Evolutionary conservation across 2,113 vertebrate species (phyloP), one percentile per base, ranked within the genome.

Genomic region (Hystrix brachyura): DNA sequence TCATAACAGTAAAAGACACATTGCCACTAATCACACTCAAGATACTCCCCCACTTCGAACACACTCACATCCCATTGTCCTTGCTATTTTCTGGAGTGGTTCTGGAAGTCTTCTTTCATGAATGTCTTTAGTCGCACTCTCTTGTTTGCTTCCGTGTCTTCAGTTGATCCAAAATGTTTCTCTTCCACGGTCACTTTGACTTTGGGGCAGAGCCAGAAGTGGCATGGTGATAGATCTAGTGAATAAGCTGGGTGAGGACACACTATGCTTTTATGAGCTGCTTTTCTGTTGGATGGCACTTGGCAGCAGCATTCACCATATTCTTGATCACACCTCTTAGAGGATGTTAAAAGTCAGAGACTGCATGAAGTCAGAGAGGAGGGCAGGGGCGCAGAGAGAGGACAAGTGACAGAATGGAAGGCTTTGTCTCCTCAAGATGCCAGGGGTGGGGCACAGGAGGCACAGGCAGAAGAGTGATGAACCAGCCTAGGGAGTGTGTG

Each of bases 311-410:
- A 69, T 34, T n/a, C 62, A 29, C 67, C 15, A 8, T n/a, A 14
- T n/a, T 69, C n/a, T 17, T n/a, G 34, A n/a, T 69, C 34, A 69
- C 67, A 69, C n/a, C 69, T 65, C 12, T 21, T 46, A 67, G 78
- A 46, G 13, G 59, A 11, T 62, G 23, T n/a, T 79, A 60, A 64
- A 76, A 51, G 59, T 11, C n/a, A 34, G 55, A 55, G 57, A 17
- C 7, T 13, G 4, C 2, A 2, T 15, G 71, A 80, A 27, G 12
- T 64, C 27, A 19, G 48, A 0, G 7, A 17, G 21, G 34, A 38
- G 2, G 64, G 3, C 27, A 3, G 7, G 6, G 71, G 19, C n/a
- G 43, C 38, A 4, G 57, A 10, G 0, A 14, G 57, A 17, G 23
- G 15, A 43, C 18, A 53, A 18, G 17, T 71, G 0, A 13, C 46